Conservation (phyloP, 2,797 vertebrate species). For the Coracias cyanogaster region DNA sequence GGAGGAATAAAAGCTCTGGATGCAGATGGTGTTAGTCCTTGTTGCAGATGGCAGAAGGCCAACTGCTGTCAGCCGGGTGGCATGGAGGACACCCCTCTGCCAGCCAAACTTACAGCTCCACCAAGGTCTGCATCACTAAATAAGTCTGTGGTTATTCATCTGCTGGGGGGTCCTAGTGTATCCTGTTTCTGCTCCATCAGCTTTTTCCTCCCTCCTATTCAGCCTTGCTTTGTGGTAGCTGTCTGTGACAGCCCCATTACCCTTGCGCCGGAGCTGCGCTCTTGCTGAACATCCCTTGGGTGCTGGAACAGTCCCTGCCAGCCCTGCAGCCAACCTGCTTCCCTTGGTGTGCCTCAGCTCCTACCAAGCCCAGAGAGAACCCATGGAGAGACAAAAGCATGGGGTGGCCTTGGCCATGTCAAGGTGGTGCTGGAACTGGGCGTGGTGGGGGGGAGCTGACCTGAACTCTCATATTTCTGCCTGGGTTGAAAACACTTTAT, state of each 20-base stretch:
- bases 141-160: not conserved
- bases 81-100: not conserved
- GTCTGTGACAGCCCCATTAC: fast-evolving
- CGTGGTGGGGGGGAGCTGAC: fast-evolving
- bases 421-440: fast-evolving
- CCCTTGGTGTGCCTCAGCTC: not conserved
- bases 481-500: not conserved
- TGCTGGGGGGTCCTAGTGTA: not conserved
- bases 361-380: not conserved
- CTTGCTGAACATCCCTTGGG: not conserved
- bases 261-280: not conserved
- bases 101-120: not conserved
- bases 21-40: too few species aligned
- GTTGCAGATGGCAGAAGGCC: not conserved
- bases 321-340: not conserved
- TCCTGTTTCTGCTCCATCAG: not conserved
- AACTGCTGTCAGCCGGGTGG: not conserved
- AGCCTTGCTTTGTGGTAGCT: not conserved
- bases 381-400: not conserved
- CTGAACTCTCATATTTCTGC: not conserved
- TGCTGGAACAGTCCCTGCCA: not conserved
- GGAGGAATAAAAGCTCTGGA: not conserved
- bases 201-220: not conserved
- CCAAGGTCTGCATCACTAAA: not conserved
- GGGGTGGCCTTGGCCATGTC: not conserved